These are phyloP conservation scores for Micronisus gabar DNA, from an alignment of 2,113 vertebrate species.

Conservation along the genomic window DNA sequence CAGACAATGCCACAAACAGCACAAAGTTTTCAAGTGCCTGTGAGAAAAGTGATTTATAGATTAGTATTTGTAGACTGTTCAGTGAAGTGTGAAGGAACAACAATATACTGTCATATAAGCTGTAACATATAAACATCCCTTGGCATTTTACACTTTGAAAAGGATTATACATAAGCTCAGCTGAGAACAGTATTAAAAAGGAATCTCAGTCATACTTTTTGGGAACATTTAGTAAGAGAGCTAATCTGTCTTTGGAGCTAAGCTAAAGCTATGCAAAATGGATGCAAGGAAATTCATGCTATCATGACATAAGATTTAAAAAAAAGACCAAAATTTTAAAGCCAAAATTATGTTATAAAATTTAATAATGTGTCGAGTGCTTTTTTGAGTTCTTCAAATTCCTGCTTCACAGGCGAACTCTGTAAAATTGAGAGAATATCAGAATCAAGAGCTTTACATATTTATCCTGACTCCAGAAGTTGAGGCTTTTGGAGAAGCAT, in stretches of 20 bases:
- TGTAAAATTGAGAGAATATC: not conserved
- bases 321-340: not conserved
- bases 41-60: slow-evolving; percentile 34
- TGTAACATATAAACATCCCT: slow-evolving; percentile 49
- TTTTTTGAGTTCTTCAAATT: not conserved
- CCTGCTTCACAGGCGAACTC: not conserved
- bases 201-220: slow-evolving; percentile 45
- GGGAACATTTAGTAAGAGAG: slow-evolving; percentile 8
- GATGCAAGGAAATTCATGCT: not conserved
- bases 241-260: slow-evolving; percentile 23
- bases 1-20: not conserved
- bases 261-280: slow-evolving; percentile 12
- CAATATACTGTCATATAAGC: slow-evolving; percentile 30
- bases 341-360: not conserved
- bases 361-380: not conserved
- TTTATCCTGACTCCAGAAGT: not conserved
- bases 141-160: slow-evolving; percentile 60
- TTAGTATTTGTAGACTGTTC: slow-evolving; percentile 24
- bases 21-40: not conserved
- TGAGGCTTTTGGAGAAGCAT: not conserved
- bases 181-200: slow-evolving; percentile 53
- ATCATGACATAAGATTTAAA: not conserved
- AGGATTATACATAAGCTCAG: slow-evolving; percentile 1
- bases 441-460: not conserved
- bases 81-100: slow-evolving; percentile 39